These are phyloP conservation scores for Sebastes melanostomus DNA, from an alignment of 2,797 vertebrate genomes.

Conservation along the genomic window DNA sequence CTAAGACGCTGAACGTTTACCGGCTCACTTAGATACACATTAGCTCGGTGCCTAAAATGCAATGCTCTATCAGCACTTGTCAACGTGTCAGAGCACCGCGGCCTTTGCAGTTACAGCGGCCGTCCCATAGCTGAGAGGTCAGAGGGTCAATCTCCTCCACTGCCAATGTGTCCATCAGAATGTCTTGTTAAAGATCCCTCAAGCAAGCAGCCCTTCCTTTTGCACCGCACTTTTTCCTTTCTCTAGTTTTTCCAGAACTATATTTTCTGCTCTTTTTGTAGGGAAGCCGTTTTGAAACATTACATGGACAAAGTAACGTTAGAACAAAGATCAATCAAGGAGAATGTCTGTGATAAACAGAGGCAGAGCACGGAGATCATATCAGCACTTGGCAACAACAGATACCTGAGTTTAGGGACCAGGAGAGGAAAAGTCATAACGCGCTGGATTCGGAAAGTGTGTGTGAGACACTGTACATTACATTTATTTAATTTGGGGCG, in stretches of 20 bases:
- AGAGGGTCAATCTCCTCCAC: background rate
- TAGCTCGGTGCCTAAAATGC: background rate
- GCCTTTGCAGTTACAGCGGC: slow-evolving; percentile 19
- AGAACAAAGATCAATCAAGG: background rate
- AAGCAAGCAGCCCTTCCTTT: background rate
- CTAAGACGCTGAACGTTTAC: background rate
- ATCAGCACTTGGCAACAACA: background rate
- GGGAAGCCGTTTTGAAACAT: background rate
- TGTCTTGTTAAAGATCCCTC: slow-evolving; percentile 13
- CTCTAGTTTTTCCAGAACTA: background rate
- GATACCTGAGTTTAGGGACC: background rate
- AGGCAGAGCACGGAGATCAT: background rate
- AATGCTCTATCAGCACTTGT: slow-evolving; percentile 27
- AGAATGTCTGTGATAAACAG: background rate
- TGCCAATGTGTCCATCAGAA: slow-evolving; percentile 46
- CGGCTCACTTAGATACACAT: background rate
- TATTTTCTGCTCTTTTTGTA: background rate
- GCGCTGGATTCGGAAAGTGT: background rate
- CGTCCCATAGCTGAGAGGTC: slow-evolving; percentile 36
- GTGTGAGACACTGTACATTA: background rate
- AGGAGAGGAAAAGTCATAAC: background rate
- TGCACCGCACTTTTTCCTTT: background rate
- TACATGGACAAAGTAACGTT: background rate
- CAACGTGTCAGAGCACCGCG: background rate
- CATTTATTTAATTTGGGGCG: background rate